Base-by-base conservation (phyloP, 2,888 invertebrate species). In the Hemaris fuciformis region DNA sequence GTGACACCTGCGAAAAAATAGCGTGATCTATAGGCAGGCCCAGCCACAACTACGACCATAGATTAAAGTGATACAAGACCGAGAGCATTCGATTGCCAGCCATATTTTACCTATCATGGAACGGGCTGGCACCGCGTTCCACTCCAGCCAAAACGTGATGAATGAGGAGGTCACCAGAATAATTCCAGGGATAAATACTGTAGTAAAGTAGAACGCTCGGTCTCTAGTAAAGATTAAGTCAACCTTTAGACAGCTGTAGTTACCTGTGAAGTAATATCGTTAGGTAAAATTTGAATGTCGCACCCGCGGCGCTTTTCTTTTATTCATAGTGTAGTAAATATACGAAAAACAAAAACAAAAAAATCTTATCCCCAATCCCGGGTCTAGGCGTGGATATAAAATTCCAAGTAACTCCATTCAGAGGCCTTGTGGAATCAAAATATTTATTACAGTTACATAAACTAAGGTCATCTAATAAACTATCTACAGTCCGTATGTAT, bases 141-240 rank as follows among this genome's bases (percentile, higher is more conserved):
- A 97, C 89, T 97, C 97, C 88, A 97, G 94, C 97, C 97, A 97
- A 93, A 97, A 97, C 67, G 97, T 97, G 91, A 97, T 97, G 94
- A 93, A 93, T 72, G 97, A 97, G 77, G 97, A 97, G 68, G 97
- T 97, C 85, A 97, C 97, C 92, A 97, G 94, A 87, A 97, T 97
- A 79, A 97, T 97, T 81, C 97, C 97, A 70, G 97, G 97, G 87
- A 97, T 97, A 94, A 97, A 97, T 83, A 97, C 97, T 83, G 97
- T 97, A 67, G 97, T 97, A 93, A 97, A 97, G 94, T 97, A 97
- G 94, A 97, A 97, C 80, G 97, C 96, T 92, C 97, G 94, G 93
- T 97, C 97, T 90, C 97, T 94, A 72, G 97, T 97, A 93, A 97
- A 97, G 86, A 96, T 96, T 85, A 97, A 93, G 91, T 96, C 96